Conservation (phyloP, 2,888 invertebrate genomes). For the Melikaiella ostensackeni region DNA sequence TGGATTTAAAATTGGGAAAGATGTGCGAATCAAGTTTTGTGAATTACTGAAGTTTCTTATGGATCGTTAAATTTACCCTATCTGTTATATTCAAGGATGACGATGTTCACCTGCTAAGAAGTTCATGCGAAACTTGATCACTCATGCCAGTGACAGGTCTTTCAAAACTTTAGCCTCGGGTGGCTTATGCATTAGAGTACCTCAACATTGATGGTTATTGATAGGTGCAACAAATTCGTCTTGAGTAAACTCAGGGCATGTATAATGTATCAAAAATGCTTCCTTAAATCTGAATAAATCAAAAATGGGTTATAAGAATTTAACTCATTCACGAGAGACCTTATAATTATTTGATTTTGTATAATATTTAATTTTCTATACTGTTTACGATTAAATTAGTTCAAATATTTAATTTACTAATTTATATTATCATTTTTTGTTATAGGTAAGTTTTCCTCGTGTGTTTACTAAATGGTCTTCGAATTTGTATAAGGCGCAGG, state of each 20-base stretch:
- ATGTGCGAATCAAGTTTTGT: too few species aligned
- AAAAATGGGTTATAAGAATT: too few species aligned
- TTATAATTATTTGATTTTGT: not conserved
- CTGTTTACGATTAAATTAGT: too few species aligned
- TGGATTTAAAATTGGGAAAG: too few species aligned
- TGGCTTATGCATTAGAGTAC: slow-evolving; percentile 2
- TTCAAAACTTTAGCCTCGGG: slow-evolving; percentile 10
- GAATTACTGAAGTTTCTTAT: not conserved
- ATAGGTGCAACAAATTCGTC: slow-evolving; percentile 18
- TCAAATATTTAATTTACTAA: not conserved
- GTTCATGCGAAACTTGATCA: slow-evolving; percentile 7
- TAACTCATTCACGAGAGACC: too few species aligned
- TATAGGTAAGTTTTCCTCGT: slow-evolving; percentile 7
- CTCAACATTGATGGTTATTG: not conserved
- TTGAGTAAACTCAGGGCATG: not conserved
- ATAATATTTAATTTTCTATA: too few species aligned
- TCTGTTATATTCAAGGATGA: not conserved
- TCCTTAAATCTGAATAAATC: not conserved
- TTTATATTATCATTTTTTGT: slow-evolving; percentile 9
- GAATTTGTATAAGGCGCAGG: not conserved
- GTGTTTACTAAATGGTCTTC: not conserved
- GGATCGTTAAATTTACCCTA: not conserved
- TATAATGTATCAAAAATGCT: not conserved
- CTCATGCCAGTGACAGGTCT: slow-evolving; percentile 9
- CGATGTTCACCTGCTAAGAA: not conserved